Evolutionary conservation across 2,113 vertebrate species (phyloP), one percentile per base, ranked within the genome.

Genomic region (Coptodon bakossiorum): DNA sequence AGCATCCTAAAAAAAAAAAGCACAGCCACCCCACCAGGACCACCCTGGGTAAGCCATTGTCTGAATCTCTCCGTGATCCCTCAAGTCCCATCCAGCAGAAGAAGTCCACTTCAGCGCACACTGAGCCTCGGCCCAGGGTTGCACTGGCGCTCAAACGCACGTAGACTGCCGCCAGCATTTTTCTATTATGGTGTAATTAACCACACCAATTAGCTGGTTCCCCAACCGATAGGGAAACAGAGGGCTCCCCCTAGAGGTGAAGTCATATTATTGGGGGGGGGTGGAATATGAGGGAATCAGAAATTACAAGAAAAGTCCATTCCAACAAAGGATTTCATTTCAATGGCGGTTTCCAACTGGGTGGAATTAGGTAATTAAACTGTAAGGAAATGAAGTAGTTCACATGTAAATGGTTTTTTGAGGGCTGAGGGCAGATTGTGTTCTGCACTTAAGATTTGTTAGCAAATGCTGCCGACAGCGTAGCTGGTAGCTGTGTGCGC

Each of bases 211-310:
- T 97, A 97, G 91, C 91, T 73, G 73, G 63, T 82, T 88, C 86
- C 73, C 66, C 36, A 19, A 82, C 91, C 81, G 52, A 95, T 93
- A 95, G 54, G 89, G 94, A 91, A 95, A 96, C 91, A 89, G 85
- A 95, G 95, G 88, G 96, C 96, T 96, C 96, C 96, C 95, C 94
- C 96, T 97, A 95, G 95, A 96, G 96, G 96, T 91, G 52, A 90
- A 91, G 91, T 3, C 5, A 24, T 45, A 89, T 90, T 88, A 96
- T 87, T 94, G 92, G 73, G n/a, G 63, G 19, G 6, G 80, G 80
- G 1, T n/a, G n/a, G n/a, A n/a, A 89, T 84, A 53, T 54, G 73
- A 90, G 61, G 56, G 73, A 91, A 91, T 89, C 68, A 89, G 57
- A 81, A 93, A 88, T 92, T 90, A 89, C 45, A 83, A 91, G 34